Conservation (phyloP, 2,797 vertebrate genomes). For the Diplodus puntazzo region DNA sequence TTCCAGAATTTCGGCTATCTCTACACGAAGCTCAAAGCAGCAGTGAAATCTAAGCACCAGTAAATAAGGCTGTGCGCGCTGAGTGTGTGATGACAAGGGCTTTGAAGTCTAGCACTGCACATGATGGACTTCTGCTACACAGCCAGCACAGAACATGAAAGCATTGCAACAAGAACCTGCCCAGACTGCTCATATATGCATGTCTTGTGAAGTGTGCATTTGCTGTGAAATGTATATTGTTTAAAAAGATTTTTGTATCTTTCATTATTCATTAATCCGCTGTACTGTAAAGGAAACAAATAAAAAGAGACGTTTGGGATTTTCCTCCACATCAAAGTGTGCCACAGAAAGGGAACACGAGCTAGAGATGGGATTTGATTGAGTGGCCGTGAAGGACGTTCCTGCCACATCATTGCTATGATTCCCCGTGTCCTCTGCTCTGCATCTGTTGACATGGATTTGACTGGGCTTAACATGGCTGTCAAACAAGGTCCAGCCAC, state of each 20-base stretch:
- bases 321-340: too few species aligned
- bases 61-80: constrained; percentile 53
- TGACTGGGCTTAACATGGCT: constrained; percentile 59
- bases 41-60: constrained; percentile 82
- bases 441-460: constrained; percentile 64
- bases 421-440: constrained; percentile 42
- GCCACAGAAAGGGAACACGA: not conserved
- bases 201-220: constrained; percentile 3
- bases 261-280: constrained; percentile 21
- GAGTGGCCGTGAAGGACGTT: constrained; percentile 22
- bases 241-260: constrained; percentile 31
- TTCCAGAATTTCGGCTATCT: constrained; percentile 82
- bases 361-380: constrained; percentile 45
- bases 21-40: constrained; percentile 81
- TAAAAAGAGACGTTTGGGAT: too few species aligned
- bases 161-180: constrained; percentile 19
- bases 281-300: constrained; percentile 25
- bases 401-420: constrained; percentile 37
- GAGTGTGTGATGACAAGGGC: constrained; percentile 1
- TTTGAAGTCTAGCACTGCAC: constrained; percentile 44
- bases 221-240: constrained; percentile 47
- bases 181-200: constrained; percentile 22
- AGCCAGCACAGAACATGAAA: constrained; percentile 39
- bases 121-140: constrained; percentile 24
- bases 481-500: constrained; percentile 55